phyloP scores from a whole-genome alignment of 2,888 invertebrate genomes.

The Drosophila cracens region DNA sequence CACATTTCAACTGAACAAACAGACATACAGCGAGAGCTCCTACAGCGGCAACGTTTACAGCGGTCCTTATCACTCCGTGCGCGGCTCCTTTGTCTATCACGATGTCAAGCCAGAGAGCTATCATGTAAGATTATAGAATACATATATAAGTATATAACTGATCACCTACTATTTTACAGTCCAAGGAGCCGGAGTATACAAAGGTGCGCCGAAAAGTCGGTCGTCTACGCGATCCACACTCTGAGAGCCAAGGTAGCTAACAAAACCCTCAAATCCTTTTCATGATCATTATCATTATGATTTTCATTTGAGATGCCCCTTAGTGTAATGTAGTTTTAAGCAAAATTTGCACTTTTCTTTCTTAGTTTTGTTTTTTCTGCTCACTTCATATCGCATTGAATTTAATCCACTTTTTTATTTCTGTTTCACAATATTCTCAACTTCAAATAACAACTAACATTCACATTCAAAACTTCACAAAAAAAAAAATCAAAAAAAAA shows the following conservation, averaged over 20 bases:
- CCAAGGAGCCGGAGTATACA: constrained; percentile 92
- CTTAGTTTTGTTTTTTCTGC: constrained; percentile 14
- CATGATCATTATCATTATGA: constrained; percentile 4
- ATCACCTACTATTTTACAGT: constrained; percentile 44
- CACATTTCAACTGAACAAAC: constrained; percentile 95
- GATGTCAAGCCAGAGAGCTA: constrained; percentile 90
- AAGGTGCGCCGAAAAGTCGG: constrained; percentile 94
- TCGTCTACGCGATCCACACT: constrained; percentile 91
- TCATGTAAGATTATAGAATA: constrained; percentile 75
- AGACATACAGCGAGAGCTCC: constrained; percentile 94
- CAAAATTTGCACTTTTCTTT: constrained; percentile 71
- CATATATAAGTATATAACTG: neutral
- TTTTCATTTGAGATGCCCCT: constrained; percentile 19
- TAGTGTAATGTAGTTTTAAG: constrained; percentile 59
- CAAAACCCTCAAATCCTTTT: constrained; percentile 1
- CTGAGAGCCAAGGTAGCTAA: constrained; percentile 91
- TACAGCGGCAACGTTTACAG: constrained; percentile 95
- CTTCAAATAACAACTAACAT: constrained; percentile 62
- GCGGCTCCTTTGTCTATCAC: constrained; percentile 95
- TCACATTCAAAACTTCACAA: constrained; percentile 72
- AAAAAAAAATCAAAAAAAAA: constrained; percentile 63
- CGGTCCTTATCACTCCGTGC: constrained; percentile 93
- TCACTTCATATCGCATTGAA: constrained; percentile 32
- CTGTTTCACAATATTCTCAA: constrained; percentile 40
- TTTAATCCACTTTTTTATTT: constrained; percentile 23